These are phyloP conservation scores for Cheilinus undulatus DNA, from an alignment of 2,113 vertebrate genomes.

Conservation along the genomic window DNA sequence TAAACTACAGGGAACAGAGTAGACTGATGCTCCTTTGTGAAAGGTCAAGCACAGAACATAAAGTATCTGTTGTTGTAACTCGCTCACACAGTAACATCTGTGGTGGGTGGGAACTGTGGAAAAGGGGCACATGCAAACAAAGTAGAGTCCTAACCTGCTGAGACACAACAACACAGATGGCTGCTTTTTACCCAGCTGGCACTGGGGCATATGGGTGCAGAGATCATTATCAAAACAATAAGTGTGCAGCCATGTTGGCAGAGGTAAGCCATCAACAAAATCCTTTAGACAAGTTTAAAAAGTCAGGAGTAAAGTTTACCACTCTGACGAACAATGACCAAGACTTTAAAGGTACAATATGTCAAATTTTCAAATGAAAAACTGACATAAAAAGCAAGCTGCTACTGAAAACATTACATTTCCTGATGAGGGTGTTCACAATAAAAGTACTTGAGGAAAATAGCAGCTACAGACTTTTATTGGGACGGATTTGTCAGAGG, in stretches of 20 bases:
- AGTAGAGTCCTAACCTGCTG: slow-evolving; percentile 41
- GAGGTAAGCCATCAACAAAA: slow-evolving; percentile 25
- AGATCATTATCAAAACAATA: slow-evolving; percentile 52
- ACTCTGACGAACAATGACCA: no score
- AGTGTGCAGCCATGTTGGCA: slow-evolving; percentile 10
- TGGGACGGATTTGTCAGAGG: no score
- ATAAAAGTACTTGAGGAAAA: no score
- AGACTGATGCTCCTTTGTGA: slow-evolving; percentile 12
- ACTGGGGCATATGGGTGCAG: slow-evolving; percentile 24
- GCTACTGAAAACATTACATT: no score
- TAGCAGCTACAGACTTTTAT: no score
- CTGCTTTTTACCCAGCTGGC: slow-evolving; percentile 51
- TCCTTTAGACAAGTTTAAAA: not conserved
- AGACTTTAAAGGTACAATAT: not conserved
- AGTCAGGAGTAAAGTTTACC: not conserved
- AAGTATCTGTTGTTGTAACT: slow-evolving; percentile 20
- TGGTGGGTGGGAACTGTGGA: slow-evolving; percentile 33
- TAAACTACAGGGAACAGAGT: not conserved
- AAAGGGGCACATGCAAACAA: slow-evolving; percentile 23
- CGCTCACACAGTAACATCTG: slow-evolving; percentile 31
- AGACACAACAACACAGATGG: slow-evolving; percentile 59
- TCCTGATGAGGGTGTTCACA: no score
- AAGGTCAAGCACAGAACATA: slow-evolving; percentile 36
- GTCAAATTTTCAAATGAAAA: no score
- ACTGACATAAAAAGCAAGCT: no score